Evolutionary conservation across 2,888 invertebrate genomes (phyloP).

Genomic region (Agrotis clavis): DNA sequence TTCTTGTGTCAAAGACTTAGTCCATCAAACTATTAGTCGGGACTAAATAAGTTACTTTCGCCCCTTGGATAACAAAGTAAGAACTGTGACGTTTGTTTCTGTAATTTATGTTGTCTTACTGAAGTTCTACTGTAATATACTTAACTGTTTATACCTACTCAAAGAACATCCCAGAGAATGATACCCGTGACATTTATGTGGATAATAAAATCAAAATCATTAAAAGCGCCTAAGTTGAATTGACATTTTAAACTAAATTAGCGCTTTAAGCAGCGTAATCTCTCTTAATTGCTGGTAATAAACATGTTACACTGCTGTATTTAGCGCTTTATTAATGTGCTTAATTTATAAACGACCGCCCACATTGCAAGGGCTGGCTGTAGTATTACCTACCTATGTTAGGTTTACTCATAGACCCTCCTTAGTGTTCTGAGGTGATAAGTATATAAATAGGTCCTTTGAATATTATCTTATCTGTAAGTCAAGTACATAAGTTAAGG

Average conservation of each 20-base stretch:
- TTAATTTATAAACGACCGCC: slow-evolving; percentile 53
- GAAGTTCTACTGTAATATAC: not conserved
- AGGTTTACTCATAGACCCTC: not conserved
- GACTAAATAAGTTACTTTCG: no score
- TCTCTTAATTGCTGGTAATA: slow-evolving; percentile 57
- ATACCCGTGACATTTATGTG: slow-evolving; percentile 27
- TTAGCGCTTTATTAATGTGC: slow-evolving; percentile 63
- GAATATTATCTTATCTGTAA: no score
- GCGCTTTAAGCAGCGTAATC: slow-evolving; percentile 61
- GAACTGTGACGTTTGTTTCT: no score
- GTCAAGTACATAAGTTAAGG: no score
- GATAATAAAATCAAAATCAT: slow-evolving; percentile 61
- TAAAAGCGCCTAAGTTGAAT: slow-evolving; percentile 58
- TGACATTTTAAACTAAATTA: slow-evolving; percentile 64
- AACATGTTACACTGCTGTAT: slow-evolving; percentile 61
- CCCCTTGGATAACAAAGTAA: no score
- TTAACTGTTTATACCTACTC: not conserved
- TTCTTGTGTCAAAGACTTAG: no score
- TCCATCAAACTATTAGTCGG: no score
- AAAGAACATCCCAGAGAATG: not conserved
- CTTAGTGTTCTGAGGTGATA: slow-evolving; percentile 4
- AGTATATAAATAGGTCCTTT: slow-evolving; percentile 5
- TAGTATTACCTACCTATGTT: not conserved
- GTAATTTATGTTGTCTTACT: not conserved
- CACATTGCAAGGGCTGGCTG: slow-evolving; percentile 4